phyloP scores from a whole-genome alignment of 2,797 vertebrate species.

The Lacerta viridis region DNA sequence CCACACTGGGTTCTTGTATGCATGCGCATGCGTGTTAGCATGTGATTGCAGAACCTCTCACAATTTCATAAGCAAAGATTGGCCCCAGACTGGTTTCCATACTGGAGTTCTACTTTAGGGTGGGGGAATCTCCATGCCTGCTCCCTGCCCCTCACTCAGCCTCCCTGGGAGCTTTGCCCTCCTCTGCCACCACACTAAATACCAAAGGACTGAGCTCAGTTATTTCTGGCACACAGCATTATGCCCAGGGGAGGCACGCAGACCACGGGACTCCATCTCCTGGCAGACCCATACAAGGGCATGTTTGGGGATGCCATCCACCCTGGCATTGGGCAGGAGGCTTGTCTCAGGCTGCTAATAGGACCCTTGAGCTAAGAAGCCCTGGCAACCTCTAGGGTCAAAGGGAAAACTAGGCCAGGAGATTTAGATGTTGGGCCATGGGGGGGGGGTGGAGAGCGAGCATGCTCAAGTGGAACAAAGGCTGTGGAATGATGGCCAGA shows the following conservation, averaged over 20 bases:
- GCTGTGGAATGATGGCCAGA: neutral
- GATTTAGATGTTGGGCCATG: neutral
- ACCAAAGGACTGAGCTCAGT: slow-evolving; percentile 17
- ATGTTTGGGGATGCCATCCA: slow-evolving; percentile 13
- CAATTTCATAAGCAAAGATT: neutral
- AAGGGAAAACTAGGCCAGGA: neutral
- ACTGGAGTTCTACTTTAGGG: neutral
- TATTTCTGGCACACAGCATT: slow-evolving; percentile 19
- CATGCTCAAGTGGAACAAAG: neutral
- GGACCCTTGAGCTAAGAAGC: neutral
- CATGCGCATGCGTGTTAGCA: neutral
- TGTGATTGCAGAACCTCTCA: slow-evolving; percentile 13
- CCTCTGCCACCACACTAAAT: slow-evolving; percentile 4
- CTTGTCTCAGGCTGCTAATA: neutral
- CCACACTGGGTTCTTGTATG: neutral
- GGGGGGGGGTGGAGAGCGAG: neutral
- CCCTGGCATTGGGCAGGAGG: neutral
- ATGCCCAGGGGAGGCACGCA: slow-evolving; percentile 33
- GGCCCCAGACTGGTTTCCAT: neutral
- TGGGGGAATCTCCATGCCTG: slow-evolving; percentile 5
- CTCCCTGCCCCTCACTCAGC: slow-evolving; percentile 6
- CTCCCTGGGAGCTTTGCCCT: neutral
- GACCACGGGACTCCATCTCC: slow-evolving; percentile 38
- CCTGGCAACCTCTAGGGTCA: neutral
- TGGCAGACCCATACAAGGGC: slow-evolving; percentile 30